Evolutionary conservation across 2,888 invertebrate species (phyloP).

Genomic region (Diloba caeruleocephala): DNA sequence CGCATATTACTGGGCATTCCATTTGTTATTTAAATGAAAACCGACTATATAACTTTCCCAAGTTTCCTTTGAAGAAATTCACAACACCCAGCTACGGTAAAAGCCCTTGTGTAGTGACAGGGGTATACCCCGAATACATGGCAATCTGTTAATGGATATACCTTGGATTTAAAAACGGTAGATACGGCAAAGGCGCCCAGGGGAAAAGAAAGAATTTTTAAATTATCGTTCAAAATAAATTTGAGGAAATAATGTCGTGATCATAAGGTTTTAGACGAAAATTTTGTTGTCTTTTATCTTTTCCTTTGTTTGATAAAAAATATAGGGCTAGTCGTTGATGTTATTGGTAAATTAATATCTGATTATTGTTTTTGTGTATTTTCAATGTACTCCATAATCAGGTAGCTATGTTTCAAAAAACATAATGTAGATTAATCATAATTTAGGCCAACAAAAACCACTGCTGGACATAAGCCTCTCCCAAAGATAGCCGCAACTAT

Average conservation of each 20-base stretch:
- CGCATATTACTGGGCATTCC: conserved; percentile 1
- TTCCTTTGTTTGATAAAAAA: too few species aligned
- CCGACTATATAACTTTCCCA: conserved; percentile 19
- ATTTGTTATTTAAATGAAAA: conserved; percentile 39
- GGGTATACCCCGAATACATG: conserved; percentile 44
- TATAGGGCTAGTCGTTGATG: too few species aligned
- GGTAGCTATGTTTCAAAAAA: too few species aligned
- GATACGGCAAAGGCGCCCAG: conserved; percentile 24
- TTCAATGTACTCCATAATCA: too few species aligned
- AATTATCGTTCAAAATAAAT: conserved; percentile 9
- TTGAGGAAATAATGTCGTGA: conserved; percentile 1
- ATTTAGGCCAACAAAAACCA: too few species aligned
- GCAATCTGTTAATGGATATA: conserved; percentile 68
- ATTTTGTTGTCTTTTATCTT: background rate
- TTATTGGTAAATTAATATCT: too few species aligned
- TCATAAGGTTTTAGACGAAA: background rate
- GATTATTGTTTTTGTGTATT: too few species aligned
- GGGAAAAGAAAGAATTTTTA: conserved; percentile 8
- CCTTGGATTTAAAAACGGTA: conserved; percentile 24
- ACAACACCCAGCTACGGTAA: conserved; percentile 8
- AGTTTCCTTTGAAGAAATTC: conserved; percentile 34
- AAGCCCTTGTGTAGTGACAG: conserved; percentile 1
- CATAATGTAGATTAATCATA: too few species aligned
- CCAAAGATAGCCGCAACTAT: too few species aligned
- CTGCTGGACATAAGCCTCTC: too few species aligned